Base-by-base conservation (phyloP, 2,888 invertebrate genomes). In the Hypsopygia costalis region DNA sequence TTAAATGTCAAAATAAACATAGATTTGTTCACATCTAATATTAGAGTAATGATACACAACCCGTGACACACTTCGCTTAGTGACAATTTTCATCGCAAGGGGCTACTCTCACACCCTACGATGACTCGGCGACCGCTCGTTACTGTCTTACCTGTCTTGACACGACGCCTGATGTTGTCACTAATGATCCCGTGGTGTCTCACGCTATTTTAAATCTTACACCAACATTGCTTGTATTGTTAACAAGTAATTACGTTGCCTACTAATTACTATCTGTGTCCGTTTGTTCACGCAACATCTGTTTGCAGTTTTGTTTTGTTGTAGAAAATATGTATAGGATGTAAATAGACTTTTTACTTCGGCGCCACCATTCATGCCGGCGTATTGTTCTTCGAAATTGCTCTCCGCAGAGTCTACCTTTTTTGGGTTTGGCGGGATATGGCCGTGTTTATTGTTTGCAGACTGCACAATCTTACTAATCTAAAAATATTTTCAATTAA, bases 311-410 rank as follows among this genome's bases (percentile, higher is more conserved):
- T 69, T 72, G 62, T 66, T 60, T 72, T 68, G 65, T 67, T 57
- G 61, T 62, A 66, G 66, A 58, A 76, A 79, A 76, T 77, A 71
- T 79, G 76, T 72, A 77, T 76, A 75, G 77, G 80, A 80, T 78
- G 79, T 79, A 81, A 82, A 81, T 79, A 80, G 63, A 77, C 72
- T 81, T 81, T 81, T 81, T 82, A 79, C 78, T 82, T 80, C 71
- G 64, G 71, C 75, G 69, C 70, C 63, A 69, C 74, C 66, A 82
- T 85, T 82, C 81, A 83, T 75, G 69, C 72, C 67, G 63, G 76
- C 72, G 79, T 77, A 85, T 86, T 85, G 82, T 85, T 85, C 79
- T 81, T 79, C 68, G 75, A 81, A 85, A 86, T 83, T 85, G 82
- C 82, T 81, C 77, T 74, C 69, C 70, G 75, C 66, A 61, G 72